Evolutionary conservation across 1,140 invertebrate species (phyloP).

Genomic region (Apis dorsata): DNA sequence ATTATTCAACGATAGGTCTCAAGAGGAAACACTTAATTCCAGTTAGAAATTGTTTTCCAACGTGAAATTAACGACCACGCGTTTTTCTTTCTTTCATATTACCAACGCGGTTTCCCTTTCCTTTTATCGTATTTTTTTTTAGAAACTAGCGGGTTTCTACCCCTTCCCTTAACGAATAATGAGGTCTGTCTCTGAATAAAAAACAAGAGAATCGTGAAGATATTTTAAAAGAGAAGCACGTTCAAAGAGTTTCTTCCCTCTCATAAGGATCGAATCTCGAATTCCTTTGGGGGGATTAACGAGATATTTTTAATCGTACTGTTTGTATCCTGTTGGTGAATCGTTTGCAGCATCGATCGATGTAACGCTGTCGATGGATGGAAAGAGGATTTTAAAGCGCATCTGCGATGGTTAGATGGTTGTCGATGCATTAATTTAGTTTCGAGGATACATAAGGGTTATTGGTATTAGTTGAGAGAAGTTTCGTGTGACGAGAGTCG

Average conservation of each 20-base stretch:
- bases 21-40: constrained; percentile 3
- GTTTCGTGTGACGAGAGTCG: too few species aligned
- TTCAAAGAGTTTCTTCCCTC: neutral
- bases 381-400: neutral
- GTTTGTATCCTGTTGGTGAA: neutral
- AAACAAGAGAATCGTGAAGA: neutral
- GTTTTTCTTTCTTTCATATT: neutral
- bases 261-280: neutral
- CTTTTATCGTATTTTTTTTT: neutral
- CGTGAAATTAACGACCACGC: neutral
- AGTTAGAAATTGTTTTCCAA: neutral
- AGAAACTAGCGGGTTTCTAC: neutral
- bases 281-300: neutral
- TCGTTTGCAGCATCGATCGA: neutral
- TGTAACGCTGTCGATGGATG: too few species aligned
- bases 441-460: too few species aligned
- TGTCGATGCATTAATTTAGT: neutral
- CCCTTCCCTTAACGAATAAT: neutral
- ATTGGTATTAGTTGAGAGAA: too few species aligned
- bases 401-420: neutral
- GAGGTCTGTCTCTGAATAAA: neutral
- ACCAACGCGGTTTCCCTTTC: neutral
- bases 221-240: neutral
- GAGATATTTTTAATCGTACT: neutral
- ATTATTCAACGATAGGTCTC: neutral